Base-by-base conservation (phyloP, 2,113 vertebrate genomes). In the Sander lucioperca region DNA sequence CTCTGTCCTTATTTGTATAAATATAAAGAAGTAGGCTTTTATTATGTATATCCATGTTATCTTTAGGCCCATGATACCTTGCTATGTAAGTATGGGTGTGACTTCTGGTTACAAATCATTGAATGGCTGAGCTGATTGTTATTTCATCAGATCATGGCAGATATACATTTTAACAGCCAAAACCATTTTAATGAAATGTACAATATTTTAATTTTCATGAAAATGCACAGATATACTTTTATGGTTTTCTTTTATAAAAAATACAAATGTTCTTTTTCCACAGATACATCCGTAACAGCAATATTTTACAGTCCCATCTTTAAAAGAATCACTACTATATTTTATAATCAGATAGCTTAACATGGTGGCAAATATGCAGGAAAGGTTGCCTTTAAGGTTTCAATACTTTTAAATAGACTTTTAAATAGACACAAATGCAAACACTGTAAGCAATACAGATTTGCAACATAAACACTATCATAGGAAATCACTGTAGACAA, bases 201-300 rank as follows among this genome's bases (percentile, higher is more conserved):
- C 74, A 85, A 67, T 78, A 65, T 68, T 87, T 89, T 75, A 36
- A 76, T 86, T 85, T 77, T 10, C 78, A 88, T 87, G 85, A 90
- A 88, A 92, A 86, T 91, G 80, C 51, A 86, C 87, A 82, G 77
- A 78, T 86, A 82, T 53, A 51, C 8, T 74, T 48, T 89, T 88
- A 92, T 92, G 88, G 82, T 89, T 94, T 92, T 88, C 51, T 91
- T 94, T 96, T 96, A 96, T 97, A 97, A 97, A 97, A 97, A 97
- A 95, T 95, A 96, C 95, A 96, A 95, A 91, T 91, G 91, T 94
- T 93, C 94, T 93, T 96, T 94, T 95, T 95, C 95, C 95, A 94
- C 94, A 96, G 94, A 93, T 96, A 97, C 94, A 93, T 95, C 96
- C 92, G 95, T 96, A 93, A 96, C 77, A 82, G 59, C 72, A 74